Evolutionary conservation across 2,113 vertebrate genomes (phyloP).

Genomic region (Gymnarchus niloticus): DNA sequence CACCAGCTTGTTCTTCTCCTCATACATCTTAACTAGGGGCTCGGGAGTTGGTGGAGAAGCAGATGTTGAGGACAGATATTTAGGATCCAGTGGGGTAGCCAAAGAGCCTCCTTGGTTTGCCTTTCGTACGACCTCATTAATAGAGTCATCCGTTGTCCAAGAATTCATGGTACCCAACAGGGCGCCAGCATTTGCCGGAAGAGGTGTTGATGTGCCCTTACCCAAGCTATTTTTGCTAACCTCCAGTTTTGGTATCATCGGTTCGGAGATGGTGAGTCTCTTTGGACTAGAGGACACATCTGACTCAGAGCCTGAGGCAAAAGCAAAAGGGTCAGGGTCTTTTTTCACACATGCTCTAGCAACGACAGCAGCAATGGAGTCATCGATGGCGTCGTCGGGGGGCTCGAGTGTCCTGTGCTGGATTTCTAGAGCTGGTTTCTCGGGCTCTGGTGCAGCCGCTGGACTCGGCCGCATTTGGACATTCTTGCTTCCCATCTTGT

Average conservation of each 20-base stretch:
- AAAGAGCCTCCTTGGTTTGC: slow-evolving; percentile 76
- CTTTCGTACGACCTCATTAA: slow-evolving; percentile 86
- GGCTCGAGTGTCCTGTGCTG: slow-evolving; percentile 63
- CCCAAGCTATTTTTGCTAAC: slow-evolving; percentile 54
- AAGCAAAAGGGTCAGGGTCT: slow-evolving; percentile 85
- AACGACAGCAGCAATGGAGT: slow-evolving; percentile 86
- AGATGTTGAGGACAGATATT: slow-evolving; percentile 79
- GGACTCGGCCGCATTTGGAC: slow-evolving; percentile 66
- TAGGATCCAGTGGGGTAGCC: slow-evolving; percentile 50
- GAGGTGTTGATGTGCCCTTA: slow-evolving; percentile 70
- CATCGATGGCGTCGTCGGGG: slow-evolving; percentile 78
- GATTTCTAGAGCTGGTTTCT: slow-evolving; percentile 54
- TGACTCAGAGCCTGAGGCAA: slow-evolving; percentile 85
- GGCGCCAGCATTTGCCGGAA: slow-evolving; percentile 59
- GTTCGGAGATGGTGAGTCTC: slow-evolving; percentile 80
- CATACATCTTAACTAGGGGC: slow-evolving; percentile 76
- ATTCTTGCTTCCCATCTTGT: slow-evolving; percentile 78
- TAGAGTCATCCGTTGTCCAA: slow-evolving; percentile 94
- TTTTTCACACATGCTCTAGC: slow-evolving; percentile 84
- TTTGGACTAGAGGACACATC: slow-evolving; percentile 86
- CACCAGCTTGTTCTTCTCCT: slow-evolving; percentile 77
- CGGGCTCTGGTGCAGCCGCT: slow-evolving; percentile 50
- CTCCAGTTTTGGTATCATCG: slow-evolving; percentile 66
- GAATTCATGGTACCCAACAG: slow-evolving; percentile 44
- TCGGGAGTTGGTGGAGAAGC: slow-evolving; percentile 86